These are phyloP conservation scores for Paraplagusia blochii DNA, from an alignment of 2,113 vertebrate genomes.

Conservation along the genomic window DNA sequence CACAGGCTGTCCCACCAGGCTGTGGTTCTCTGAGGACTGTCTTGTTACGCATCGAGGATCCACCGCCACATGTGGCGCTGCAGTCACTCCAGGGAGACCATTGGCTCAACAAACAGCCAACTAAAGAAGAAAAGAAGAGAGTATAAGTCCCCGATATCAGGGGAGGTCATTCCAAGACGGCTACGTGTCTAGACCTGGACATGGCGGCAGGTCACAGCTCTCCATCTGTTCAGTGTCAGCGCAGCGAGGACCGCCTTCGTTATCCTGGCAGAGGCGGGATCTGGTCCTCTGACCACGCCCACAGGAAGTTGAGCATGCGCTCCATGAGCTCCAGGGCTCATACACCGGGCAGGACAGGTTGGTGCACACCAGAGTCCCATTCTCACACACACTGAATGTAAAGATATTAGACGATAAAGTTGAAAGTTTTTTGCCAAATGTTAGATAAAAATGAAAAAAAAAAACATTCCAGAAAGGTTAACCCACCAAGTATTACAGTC, in stretches of 20 bases:
- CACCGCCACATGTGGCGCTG: constrained; percentile 76
- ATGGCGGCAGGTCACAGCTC: constrained; percentile 67
- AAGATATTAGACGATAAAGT: background rate
- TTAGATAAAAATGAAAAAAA: too few species aligned
- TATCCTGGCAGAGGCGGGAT: constrained; percentile 69
- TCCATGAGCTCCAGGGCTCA: constrained; percentile 82
- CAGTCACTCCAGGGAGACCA: constrained; percentile 83
- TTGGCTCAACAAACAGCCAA: constrained; percentile 70
- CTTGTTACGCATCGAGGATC: constrained; percentile 70
- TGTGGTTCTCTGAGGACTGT: constrained; percentile 58
- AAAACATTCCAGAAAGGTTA: too few species aligned
- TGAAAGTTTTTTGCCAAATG: too few species aligned
- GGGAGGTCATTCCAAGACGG: too few species aligned
- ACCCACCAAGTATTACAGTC: constrained; percentile 84
- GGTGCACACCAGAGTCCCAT: constrained; percentile 78
- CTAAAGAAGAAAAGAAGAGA: constrained; percentile 40
- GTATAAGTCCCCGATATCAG: background rate
- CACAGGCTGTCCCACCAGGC: constrained; percentile 64
- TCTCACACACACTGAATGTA: constrained; percentile 77
- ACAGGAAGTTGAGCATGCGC: constrained; percentile 78
- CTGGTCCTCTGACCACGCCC: constrained; percentile 71
- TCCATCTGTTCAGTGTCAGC: constrained; percentile 45
- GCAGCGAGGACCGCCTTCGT: constrained; percentile 59
- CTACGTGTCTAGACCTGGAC: constrained; percentile 68
- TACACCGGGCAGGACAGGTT: constrained; percentile 70